Evolutionary conservation across 2,888 invertebrate species (phyloP).

Genomic region (Rosalia funebris): DNA sequence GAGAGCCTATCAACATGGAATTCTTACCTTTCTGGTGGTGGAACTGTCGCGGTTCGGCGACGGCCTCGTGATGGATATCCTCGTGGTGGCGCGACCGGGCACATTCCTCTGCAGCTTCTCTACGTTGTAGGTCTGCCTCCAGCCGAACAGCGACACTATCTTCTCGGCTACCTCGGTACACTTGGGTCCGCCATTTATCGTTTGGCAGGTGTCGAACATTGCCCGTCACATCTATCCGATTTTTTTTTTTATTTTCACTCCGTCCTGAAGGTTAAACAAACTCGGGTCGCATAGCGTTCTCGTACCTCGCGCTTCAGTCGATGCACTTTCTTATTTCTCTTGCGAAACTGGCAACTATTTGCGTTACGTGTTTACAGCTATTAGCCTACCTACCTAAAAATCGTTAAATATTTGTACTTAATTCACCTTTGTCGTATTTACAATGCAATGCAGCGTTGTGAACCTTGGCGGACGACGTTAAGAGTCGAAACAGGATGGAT

Average conservation of each 20-base stretch:
- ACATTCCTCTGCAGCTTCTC: slow-evolving; percentile 78
- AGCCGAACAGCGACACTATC: slow-evolving; percentile 79
- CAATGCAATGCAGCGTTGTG: slow-evolving; percentile 4
- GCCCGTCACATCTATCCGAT: slow-evolving; percentile 49
- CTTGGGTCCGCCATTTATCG: slow-evolving; percentile 64
- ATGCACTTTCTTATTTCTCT: slow-evolving; percentile 12
- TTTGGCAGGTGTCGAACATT: slow-evolving; percentile 59
- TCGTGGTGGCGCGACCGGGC: slow-evolving; percentile 65
- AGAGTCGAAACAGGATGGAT: not conserved
- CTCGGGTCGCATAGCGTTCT: no score
- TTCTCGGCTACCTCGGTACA: slow-evolving; percentile 83
- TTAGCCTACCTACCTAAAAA: slow-evolving; percentile 14
- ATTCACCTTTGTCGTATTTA: not conserved
- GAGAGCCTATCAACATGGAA: no score
- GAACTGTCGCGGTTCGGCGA: slow-evolving; percentile 43
- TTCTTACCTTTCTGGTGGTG: slow-evolving; percentile 23
- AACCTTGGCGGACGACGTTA: not conserved
- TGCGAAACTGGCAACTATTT: slow-evolving; percentile 4
- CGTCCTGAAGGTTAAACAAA: not conserved
- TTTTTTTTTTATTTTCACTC: slow-evolving; percentile 17
- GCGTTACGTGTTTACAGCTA: not conserved
- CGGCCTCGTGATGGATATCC: slow-evolving; percentile 64
- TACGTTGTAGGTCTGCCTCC: slow-evolving; percentile 84
- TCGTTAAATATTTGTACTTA: slow-evolving; percentile 5
- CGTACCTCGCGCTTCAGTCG: not conserved